Percentiles rank a stretch among this genome's conserved stretches.
phyloP scores from a whole-genome alignment of 1,140 invertebrate genomes.

The Kradibia gibbosae region DNA sequence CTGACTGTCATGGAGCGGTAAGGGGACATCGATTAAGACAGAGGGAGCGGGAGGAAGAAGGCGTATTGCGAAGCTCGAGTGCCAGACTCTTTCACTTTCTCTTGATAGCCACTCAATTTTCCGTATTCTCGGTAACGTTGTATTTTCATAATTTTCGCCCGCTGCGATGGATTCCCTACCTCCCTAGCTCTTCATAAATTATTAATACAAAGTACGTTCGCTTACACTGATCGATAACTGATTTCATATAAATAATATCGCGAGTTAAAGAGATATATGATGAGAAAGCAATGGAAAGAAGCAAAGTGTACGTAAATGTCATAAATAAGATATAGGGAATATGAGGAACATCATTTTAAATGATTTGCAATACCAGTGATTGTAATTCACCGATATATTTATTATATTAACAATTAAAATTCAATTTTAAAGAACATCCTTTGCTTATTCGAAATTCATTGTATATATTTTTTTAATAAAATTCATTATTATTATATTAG shows the following conservation, averaged over 20 bases:
- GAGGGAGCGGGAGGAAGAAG: conserved; percentile 7
- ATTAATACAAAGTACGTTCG: conserved; percentile 34
- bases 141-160: conserved; percentile 46
- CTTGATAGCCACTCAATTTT: conserved; percentile 36
- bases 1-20: conserved; percentile 51
- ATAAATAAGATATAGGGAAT: too few species aligned
- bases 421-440: too few species aligned
- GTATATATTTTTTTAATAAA: too few species aligned
- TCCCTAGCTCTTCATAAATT: conserved; percentile 19
- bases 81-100: neutral
- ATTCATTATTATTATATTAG: too few species aligned
- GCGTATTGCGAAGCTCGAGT: neutral
- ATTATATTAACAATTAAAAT: too few species aligned
- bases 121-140: conserved; percentile 17
- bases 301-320: too few species aligned
- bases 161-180: neutral
- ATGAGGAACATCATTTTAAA: neutral
- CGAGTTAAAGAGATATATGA: neutral
- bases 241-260: conserved; percentile 42
- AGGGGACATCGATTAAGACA: conserved; percentile 35
- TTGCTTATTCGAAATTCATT: too few species aligned
- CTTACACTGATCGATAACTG: conserved; percentile 34
- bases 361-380: neutral
- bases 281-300: neutral
- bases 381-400: neutral